Percentiles rank a stretch among this genome's conserved stretches.
phyloP scores from a whole-genome alignment of 1,140 invertebrate species.

The Liolophura sinensis region DNA sequence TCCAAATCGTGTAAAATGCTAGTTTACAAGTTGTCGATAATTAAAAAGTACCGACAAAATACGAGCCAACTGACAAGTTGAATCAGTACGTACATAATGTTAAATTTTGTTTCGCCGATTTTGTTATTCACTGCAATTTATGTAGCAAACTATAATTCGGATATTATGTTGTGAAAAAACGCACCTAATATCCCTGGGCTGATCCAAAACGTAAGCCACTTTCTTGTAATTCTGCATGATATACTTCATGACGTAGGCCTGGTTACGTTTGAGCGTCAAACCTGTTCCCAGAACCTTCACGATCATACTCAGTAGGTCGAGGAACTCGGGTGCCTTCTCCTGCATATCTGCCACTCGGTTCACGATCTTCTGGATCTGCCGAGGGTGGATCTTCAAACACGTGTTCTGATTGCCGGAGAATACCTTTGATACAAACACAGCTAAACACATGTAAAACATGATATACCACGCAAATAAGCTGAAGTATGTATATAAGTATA shows the following conservation, averaged over 20 bases:
- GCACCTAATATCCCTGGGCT: constrained; percentile 47
- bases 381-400: constrained; percentile 54
- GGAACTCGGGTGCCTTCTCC: constrained; percentile 53
- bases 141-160: too few relatives aligned
- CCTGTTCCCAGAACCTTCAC: constrained; percentile 56
- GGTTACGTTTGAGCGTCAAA: constrained; percentile 57
- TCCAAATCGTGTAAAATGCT: too few relatives aligned
- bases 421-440: constrained; percentile 38
- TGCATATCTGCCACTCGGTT: constrained; percentile 48
- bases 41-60: too few relatives aligned
- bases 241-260: constrained; percentile 59
- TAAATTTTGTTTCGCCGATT: too few relatives aligned
- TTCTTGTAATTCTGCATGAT: constrained; percentile 59
- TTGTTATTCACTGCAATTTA: too few relatives aligned
- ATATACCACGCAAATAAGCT: too few relatives aligned
- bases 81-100: too few relatives aligned
- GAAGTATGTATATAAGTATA: too few relatives aligned
- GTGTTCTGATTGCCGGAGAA: constrained; percentile 58
- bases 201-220: constrained; percentile 52
- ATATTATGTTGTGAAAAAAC: neutral
- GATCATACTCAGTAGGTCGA: constrained; percentile 56
- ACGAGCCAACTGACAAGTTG: too few relatives aligned
- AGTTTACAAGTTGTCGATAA: too few relatives aligned
- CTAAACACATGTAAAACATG: too few relatives aligned
- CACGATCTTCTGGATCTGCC: constrained; percentile 57